Evolutionary conservation across 2,797 vertebrate species (phyloP).

Genomic region (Lepilemur ruficaudatus): DNA sequence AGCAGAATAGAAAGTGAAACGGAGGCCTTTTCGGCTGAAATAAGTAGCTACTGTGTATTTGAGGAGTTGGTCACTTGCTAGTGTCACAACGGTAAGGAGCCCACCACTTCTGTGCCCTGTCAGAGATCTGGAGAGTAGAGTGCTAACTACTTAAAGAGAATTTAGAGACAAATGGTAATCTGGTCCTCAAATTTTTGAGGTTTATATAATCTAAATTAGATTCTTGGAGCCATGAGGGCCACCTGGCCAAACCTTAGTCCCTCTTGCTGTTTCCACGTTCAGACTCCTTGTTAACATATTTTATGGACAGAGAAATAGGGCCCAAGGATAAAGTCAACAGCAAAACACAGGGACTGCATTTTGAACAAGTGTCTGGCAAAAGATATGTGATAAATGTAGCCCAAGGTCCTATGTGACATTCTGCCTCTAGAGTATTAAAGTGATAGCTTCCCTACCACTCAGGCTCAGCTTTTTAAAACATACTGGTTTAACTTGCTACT

Average conservation of each 20-base stretch:
- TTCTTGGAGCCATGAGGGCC: neutral
- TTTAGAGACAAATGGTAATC: neutral
- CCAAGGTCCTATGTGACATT: neutral
- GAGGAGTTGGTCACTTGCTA: neutral
- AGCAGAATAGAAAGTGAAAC: constrained; percentile 49
- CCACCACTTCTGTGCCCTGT: too few relatives aligned
- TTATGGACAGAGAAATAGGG: neutral
- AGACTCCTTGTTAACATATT: neutral
- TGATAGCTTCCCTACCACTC: neutral
- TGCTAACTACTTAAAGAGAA: neutral
- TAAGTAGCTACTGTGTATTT: neutral
- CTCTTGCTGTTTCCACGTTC: constrained; percentile 16
- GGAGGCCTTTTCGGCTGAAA: neutral
- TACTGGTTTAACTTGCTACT: constrained; percentile 1
- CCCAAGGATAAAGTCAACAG: neutral
- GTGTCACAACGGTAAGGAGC: neutral
- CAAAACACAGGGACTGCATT: neutral
- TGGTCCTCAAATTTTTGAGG: neutral
- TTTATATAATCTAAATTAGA: neutral
- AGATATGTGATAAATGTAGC: neutral
- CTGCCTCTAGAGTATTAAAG: neutral
- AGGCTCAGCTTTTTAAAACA: neutral
- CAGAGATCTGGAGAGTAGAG: neutral
- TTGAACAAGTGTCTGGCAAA: constrained; percentile 25
- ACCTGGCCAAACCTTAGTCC: neutral